Evolutionary conservation across 2,797 vertebrate species (phyloP).

Genomic region (Erethizon dorsatum): DNA sequence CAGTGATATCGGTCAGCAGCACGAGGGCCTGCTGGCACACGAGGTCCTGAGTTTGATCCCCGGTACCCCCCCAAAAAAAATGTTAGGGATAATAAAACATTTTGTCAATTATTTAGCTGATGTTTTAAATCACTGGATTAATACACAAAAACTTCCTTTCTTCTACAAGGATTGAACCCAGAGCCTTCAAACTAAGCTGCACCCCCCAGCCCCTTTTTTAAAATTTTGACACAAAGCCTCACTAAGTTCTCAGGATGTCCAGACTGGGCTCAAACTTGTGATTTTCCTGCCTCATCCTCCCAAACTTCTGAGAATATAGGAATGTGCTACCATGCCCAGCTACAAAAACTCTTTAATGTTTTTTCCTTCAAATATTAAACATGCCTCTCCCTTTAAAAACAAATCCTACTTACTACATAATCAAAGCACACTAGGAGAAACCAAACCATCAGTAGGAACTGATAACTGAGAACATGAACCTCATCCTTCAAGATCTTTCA

Average conservation of each 20-base stretch:
- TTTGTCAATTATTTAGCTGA: background rate
- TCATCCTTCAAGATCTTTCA: background rate
- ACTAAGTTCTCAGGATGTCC: background rate
- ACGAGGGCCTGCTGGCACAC: too few species aligned
- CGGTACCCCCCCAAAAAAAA: too few species aligned
- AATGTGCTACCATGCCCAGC: too few species aligned
- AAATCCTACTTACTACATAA: background rate
- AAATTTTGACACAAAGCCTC: background rate
- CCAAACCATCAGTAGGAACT: background rate
- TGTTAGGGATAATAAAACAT: background rate
- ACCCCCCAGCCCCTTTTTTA: background rate
- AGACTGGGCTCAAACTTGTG: background rate
- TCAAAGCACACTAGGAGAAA: background rate
- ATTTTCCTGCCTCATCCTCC: background rate
- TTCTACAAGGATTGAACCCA: background rate
- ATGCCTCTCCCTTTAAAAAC: background rate
- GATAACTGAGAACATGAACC: background rate
- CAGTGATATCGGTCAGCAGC: too few species aligned
- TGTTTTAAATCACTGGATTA: background rate
- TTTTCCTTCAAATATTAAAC: slow-evolving; percentile 22
- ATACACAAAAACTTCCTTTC: background rate
- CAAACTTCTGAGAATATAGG: background rate
- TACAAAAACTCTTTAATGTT: background rate
- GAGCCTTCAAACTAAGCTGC: background rate
- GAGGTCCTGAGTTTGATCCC: too few species aligned